Percentiles rank a stretch among this genome's conserved stretches.
These are phyloP conservation scores for Aix galericulata DNA, from an alignment of 2,113 vertebrate genomes.

Conservation along the genomic window DNA sequence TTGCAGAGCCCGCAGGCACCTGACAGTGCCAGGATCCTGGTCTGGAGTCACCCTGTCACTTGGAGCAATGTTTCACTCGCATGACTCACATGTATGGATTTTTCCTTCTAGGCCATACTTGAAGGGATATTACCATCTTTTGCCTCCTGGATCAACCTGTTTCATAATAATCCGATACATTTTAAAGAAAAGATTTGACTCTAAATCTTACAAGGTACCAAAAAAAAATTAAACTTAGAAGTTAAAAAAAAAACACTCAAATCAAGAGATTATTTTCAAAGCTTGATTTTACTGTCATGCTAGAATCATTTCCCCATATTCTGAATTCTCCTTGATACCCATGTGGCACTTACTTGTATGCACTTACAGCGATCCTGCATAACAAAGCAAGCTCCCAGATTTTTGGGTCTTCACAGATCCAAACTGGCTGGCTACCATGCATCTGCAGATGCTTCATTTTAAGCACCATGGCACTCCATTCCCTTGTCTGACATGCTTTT, in stretches of 20 bases:
- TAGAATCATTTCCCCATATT: not conserved
- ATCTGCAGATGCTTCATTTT: not conserved
- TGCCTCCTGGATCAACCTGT: not conserved
- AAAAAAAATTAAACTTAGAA: not conserved
- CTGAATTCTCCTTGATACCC: not conserved
- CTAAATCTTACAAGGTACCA: not conserved
- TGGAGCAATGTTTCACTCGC: not conserved
- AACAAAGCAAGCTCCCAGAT: not conserved
- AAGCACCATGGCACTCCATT: not conserved
- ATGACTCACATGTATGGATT: not conserved
- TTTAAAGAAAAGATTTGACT: not conserved
- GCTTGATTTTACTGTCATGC: not conserved
- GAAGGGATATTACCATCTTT: not conserved
- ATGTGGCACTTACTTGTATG: not conserved
- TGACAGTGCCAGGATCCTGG: not conserved
- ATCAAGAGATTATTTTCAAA: not conserved
- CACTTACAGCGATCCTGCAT: not conserved
- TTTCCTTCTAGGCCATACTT: not conserved
- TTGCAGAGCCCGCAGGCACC: not conserved
- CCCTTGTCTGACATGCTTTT: accelerated
- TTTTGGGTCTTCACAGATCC: not conserved
- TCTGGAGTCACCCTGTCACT: not conserved
- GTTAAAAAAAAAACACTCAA: not conserved
- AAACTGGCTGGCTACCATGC: not conserved
- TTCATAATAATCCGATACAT: not conserved